Evolutionary conservation across 2,113 vertebrate species (phyloP).

Genomic region (Reinhardtius hippoglossoides): DNA sequence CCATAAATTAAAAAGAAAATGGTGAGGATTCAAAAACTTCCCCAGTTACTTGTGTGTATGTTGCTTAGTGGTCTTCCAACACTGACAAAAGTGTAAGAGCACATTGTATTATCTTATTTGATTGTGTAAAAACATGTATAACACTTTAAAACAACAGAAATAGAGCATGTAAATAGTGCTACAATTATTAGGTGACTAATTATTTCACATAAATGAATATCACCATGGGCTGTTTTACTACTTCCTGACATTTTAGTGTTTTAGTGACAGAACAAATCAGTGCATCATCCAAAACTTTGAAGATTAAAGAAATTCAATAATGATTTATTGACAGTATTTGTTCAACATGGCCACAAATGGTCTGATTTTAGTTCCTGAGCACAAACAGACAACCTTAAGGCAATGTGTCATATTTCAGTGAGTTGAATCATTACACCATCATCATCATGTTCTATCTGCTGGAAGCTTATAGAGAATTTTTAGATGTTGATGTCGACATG

Average conservation of each 20-base stretch:
- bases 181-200: not conserved
- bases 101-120: not conserved
- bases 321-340: not conserved
- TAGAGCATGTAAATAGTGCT: not conserved
- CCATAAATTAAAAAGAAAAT: not conserved
- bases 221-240: not conserved
- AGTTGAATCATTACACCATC: slow-evolving; percentile 14
- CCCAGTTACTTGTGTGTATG: not conserved
- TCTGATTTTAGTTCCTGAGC: not conserved
- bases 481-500: slow-evolving; percentile 2
- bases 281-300: not conserved
- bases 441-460: not conserved
- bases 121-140: not conserved
- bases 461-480: not conserved
- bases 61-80: no score
- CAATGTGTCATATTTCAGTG: not conserved
- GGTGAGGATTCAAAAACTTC: not conserved
- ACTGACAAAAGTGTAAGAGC: not conserved
- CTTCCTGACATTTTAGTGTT: not conserved
- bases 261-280: not conserved
- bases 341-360: not conserved
- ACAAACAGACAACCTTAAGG: not conserved
- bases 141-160: not conserved
- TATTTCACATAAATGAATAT: not conserved
- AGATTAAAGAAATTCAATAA: not conserved